Percentiles rank a stretch among this genome's conserved stretches.
These are phyloP conservation scores for Diorhabda carinulata DNA, from an alignment of 1,140 invertebrate genomes.

Conservation along the genomic window DNA sequence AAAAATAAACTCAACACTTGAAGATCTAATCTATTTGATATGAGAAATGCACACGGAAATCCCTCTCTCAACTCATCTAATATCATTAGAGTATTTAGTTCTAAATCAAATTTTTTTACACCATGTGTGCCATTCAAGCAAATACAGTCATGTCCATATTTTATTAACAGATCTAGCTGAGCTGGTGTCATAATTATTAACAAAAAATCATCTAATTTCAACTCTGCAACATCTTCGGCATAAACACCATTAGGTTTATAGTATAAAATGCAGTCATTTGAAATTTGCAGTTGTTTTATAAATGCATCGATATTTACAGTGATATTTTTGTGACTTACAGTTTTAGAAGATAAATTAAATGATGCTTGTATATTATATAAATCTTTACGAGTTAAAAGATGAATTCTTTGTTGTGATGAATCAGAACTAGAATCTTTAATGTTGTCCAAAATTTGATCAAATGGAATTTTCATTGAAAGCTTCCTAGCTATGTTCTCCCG, in stretches of 20 bases:
- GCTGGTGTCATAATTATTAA: conserved; percentile 23
- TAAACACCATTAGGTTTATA: conserved; percentile 19
- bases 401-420: conserved; percentile 18
- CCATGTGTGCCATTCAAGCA: conserved; percentile 28
- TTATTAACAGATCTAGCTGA: conserved; percentile 10
- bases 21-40: conserved; percentile 23
- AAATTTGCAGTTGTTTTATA: conserved; percentile 12
- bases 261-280: conserved; percentile 4
- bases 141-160: conserved; percentile 15
- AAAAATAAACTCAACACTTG: conserved; percentile 18
- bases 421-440: conserved; percentile 13
- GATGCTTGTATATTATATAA: conserved; percentile 13
- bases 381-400: conserved; percentile 26
- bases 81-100: conserved; percentile 19
- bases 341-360: conserved; percentile 13
- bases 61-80: conserved; percentile 23
- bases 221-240: conserved; percentile 8
- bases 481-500: conserved; percentile 23
- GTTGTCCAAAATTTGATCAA: conserved; percentile 26
- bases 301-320: conserved; percentile 15
- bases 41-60: conserved; percentile 23
- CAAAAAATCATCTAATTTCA: conserved; percentile 21
- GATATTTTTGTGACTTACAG: conserved; percentile 19
- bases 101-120: conserved; percentile 16
- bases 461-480: conserved; percentile 27